Evolutionary conservation across 2,113 vertebrate species (phyloP).

Genomic region (Onychostruthus taczanowskii): DNA sequence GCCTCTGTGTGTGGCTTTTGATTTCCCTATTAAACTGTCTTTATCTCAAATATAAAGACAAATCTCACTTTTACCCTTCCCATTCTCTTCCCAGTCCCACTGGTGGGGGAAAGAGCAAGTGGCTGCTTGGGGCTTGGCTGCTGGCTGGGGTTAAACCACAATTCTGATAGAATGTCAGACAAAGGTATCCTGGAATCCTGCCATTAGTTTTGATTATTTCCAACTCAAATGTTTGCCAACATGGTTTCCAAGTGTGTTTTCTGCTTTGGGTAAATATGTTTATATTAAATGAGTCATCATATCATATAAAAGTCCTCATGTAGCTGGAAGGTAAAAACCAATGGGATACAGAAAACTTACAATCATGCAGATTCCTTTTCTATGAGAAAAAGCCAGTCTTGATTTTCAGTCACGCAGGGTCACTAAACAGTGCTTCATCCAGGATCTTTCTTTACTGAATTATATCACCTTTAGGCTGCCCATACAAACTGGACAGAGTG

Average conservation of each 20-base stretch:
- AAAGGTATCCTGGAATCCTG: background rate
- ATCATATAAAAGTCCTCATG: background rate
- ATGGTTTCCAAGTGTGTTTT: background rate
- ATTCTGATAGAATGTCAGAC: background rate
- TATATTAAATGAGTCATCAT: background rate
- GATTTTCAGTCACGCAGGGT: background rate
- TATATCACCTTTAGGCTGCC: background rate
- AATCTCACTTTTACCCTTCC: background rate
- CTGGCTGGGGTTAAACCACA: background rate
- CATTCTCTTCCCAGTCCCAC: background rate
- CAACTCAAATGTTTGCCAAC: background rate
- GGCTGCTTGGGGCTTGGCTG: background rate
- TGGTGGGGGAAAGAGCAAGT: fast-evolving
- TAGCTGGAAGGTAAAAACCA: background rate
- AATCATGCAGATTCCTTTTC: background rate
- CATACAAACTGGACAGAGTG: background rate
- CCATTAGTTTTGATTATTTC: slow-evolving; percentile 9
- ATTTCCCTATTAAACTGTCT: background rate
- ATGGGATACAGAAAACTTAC: background rate
- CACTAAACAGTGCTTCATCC: background rate
- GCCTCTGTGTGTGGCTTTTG: background rate
- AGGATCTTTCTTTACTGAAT: background rate
- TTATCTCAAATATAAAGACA: background rate
- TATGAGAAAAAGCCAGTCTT: background rate
- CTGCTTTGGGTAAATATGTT: background rate